Conservation (phyloP, 2,888 invertebrate genomes). For the Trichacis sp. region DNA sequence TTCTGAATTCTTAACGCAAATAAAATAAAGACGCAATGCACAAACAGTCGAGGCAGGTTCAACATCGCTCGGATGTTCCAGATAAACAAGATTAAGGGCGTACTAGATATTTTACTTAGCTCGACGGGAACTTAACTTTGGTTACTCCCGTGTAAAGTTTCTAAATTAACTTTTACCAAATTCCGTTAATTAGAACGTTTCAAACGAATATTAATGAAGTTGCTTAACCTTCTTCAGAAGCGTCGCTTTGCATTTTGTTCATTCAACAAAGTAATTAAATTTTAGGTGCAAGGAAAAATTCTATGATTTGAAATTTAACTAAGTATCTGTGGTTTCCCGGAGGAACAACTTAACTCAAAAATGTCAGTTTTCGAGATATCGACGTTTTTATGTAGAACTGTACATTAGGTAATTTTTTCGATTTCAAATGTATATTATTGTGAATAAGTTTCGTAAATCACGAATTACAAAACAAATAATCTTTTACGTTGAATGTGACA, state of each 20-base stretch:
- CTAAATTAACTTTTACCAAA: conserved; percentile 15
- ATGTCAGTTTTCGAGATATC: too few species aligned
- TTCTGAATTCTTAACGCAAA: conserved; percentile 2
- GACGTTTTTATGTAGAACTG: too few species aligned
- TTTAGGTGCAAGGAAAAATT: too few species aligned
- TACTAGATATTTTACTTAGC: conserved; percentile 36
- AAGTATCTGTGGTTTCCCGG: too few species aligned
- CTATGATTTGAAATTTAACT: too few species aligned
- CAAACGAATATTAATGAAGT: conserved; percentile 4
- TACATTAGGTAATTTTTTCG: too few species aligned
- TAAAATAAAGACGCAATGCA: conserved; percentile 27
- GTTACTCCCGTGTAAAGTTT: conserved; percentile 24
- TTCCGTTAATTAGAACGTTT: neutral
- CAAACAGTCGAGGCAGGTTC: conserved; percentile 28
- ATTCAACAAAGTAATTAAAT: too few species aligned
- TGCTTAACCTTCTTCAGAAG: neutral
- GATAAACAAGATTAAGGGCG: conserved; percentile 28
- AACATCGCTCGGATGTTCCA: conserved; percentile 23
- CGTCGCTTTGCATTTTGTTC: conserved; percentile 2
- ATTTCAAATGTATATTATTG: too few species aligned
- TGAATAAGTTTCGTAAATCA: too few species aligned
- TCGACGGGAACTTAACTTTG: conserved; percentile 25
- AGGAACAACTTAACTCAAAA: too few species aligned
- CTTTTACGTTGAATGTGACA: too few species aligned
- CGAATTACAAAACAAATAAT: too few species aligned